phyloP scores from a whole-genome alignment of 2,797 vertebrate genomes.

The Sciurus carolinensis region DNA sequence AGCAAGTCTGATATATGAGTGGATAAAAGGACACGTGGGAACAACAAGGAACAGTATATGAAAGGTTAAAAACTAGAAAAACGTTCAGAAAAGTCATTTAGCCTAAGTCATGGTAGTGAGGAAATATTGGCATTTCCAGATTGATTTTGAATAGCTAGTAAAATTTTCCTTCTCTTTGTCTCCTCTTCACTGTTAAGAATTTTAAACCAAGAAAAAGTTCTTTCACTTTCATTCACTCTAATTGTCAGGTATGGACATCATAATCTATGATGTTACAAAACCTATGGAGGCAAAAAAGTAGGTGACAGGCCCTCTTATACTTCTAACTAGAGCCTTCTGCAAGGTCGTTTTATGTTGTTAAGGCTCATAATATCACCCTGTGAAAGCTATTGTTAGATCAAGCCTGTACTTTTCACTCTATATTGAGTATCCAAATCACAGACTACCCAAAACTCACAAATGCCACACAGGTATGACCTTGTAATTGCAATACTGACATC shows the following conservation, averaged over 20 bases:
- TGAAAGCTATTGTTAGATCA: conserved; percentile 46
- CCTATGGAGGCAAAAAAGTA: background rate
- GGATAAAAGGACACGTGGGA: background rate
- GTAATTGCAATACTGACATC: conserved; percentile 46
- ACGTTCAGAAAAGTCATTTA: background rate
- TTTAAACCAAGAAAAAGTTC: conserved; percentile 11
- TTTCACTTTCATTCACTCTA: conserved; percentile 49
- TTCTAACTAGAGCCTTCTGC: conserved; percentile 56
- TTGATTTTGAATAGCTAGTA: background rate
- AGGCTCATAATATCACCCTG: conserved; percentile 57
- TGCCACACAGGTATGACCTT: conserved; percentile 9
- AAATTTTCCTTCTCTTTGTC: background rate
- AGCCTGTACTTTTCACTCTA: conserved; percentile 70
- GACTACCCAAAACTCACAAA: background rate
- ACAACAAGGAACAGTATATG: background rate
- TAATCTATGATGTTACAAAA: conserved; percentile 18
- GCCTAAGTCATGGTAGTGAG: background rate
- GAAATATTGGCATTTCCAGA: background rate
- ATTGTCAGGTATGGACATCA: background rate
- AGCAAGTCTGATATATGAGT: background rate
- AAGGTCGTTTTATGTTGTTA: conserved; percentile 52
- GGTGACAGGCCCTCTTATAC: background rate
- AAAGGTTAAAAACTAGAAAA: background rate
- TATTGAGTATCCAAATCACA: conserved; percentile 77
- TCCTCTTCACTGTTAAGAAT: conserved; percentile 17